Base-by-base conservation (phyloP, 2,797 vertebrate genomes). In the Macrochelys suwanniensis region DNA sequence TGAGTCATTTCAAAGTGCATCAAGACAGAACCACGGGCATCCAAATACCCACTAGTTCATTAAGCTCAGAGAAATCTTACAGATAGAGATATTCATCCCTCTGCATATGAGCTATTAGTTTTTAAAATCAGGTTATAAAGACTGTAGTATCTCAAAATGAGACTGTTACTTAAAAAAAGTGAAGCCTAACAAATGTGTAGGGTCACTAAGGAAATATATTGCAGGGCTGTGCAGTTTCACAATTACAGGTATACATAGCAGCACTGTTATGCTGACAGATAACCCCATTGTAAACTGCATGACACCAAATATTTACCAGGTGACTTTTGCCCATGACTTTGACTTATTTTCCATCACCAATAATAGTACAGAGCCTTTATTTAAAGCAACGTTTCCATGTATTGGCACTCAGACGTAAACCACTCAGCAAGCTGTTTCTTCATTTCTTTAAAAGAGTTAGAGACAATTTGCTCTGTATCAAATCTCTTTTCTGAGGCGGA, bases 341-440 rank as follows among this genome's bases (percentile, higher is more conserved):
- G 10, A 68, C 84, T 78, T 15, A 15, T 6, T 47, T 37, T 37
- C 23, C 47, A 68, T n/a, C 57, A 6, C 85, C 47, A 49, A 37
- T 42, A 95, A 51, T n/a, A 90, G n/a, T 89, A 89, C 56, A 74
- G 25, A 82, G 45, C 25, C 65, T 83, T 86, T 15, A 92, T 51
- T 94, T 89, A 65, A 45, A 90, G 61, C 10, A 80, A 82, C 94
- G 10, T 12, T 71, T 91, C 61, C 82, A 11, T 33, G 26, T 94
- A 47, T 51, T 88, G n/a, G 50, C 26, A 37, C 82, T 90, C 37
- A 80, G 10, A 77, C 4, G 1, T 19, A 76, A n/a, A 3, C 3
- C 80, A 68, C n/a, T 59, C 13, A 89, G 11, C 13, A 88, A 1
- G 0, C 15, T 74, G 61, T 19, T 84, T 10, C 79, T 86, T 47